Percentiles rank a stretch among this genome's conserved stretches.
Evolutionary conservation across 2,888 invertebrate genomes (phyloP).

Genomic region (Tenthredo mesomela): DNA sequence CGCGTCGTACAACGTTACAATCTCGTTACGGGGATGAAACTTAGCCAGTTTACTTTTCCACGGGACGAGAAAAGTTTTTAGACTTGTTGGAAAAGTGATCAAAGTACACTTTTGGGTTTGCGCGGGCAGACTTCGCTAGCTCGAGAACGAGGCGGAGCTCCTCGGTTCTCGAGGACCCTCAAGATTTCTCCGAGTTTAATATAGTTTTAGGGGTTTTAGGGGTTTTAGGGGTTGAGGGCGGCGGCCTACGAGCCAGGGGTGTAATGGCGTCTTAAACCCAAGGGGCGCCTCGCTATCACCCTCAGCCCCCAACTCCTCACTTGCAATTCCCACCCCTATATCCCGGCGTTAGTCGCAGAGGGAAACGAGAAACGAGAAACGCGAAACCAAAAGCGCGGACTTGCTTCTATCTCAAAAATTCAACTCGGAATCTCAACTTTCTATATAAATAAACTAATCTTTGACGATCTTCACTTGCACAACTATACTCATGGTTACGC

Average conservation of each 20-base stretch:
- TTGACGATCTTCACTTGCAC: slow-evolving; percentile 55
- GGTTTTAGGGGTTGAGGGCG: slow-evolving; percentile 62
- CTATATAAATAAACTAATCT: slow-evolving; percentile 60
- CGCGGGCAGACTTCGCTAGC: slow-evolving; percentile 49
- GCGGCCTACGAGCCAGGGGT: slow-evolving; percentile 71
- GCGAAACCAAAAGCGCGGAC: slow-evolving; percentile 20
- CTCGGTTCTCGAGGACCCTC: slow-evolving; percentile 60
- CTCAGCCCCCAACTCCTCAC: slow-evolving; percentile 45
- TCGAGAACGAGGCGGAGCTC: slow-evolving; percentile 43
- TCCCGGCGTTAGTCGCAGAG: background rate
- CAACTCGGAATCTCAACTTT: slow-evolving; percentile 57
- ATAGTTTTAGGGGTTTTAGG: slow-evolving; percentile 71
- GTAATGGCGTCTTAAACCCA: slow-evolving; percentile 78
- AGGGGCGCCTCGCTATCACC: slow-evolving; percentile 71
- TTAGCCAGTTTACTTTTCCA: slow-evolving; percentile 41
- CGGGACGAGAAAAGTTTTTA: slow-evolving; percentile 21
- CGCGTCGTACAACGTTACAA: slow-evolving; percentile 43
- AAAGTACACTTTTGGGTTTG: slow-evolving; percentile 72
- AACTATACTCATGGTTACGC: background rate
- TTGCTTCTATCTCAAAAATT: slow-evolving; percentile 61
- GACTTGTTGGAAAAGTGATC: slow-evolving; percentile 69
- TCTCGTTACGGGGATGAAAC: slow-evolving; percentile 45
- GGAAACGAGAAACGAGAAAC: slow-evolving; percentile 8
- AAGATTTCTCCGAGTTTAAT: slow-evolving; percentile 78
- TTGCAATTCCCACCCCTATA: slow-evolving; percentile 38